Conservation (phyloP, 1,140 invertebrate genomes). For the Papilio xuthus region DNA sequence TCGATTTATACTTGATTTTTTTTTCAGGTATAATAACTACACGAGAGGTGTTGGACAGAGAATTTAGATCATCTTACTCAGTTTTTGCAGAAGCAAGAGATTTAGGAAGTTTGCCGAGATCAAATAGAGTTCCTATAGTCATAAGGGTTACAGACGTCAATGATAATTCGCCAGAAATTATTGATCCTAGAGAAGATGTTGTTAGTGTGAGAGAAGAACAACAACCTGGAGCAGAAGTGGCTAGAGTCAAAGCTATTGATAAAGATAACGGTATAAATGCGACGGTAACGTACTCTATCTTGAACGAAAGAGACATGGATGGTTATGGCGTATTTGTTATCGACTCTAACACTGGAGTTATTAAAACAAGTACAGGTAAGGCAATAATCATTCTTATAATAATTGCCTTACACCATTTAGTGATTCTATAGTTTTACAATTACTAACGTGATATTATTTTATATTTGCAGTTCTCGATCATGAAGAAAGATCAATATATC, state of each 20-base stretch:
- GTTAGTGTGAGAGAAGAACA: conserved; percentile 94
- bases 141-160: conserved; percentile 92
- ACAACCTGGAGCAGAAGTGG: conserved; percentile 91
- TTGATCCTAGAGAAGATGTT: conserved; percentile 93
- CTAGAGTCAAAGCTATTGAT: conserved; percentile 92
- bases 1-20: conserved; percentile 29
- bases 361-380: conserved; percentile 89
- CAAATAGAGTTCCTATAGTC: conserved; percentile 87
- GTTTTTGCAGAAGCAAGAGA: conserved; percentile 93
- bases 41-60: conserved; percentile 90
- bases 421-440: background rate
- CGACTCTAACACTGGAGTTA: conserved; percentile 92
- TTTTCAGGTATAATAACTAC: conserved; percentile 92
- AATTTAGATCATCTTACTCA: conserved; percentile 89
- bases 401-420: conserved; percentile 4
- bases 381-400: background rate
- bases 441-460: background rate
- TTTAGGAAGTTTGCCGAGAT: conserved; percentile 89
- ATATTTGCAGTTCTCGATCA: conserved; percentile 88
- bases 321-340: conserved; percentile 93
- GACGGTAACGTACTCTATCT: conserved; percentile 92
- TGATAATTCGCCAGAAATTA: conserved; percentile 94
- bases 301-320: conserved; percentile 92
- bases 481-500: conserved; percentile 93
- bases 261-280: conserved; percentile 94